Conservation (phyloP, 2,113 vertebrate genomes). For the Mugil cephalus region DNA sequence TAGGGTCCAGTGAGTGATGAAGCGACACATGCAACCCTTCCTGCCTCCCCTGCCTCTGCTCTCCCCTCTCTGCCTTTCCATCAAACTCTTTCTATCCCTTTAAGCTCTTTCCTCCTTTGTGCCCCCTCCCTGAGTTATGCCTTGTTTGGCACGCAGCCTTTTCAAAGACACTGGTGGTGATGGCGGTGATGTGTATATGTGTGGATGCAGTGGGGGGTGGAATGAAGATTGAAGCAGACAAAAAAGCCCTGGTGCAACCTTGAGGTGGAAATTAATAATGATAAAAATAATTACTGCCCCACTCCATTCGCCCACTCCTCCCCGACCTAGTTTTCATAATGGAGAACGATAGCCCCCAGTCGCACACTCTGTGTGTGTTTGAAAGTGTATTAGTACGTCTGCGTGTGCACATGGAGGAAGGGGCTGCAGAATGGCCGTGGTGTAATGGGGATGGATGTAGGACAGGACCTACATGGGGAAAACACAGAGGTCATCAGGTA, state of each 20-base stretch:
- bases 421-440: conserved; percentile 37
- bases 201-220: conserved; percentile 67
- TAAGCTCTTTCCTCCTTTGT: conserved; percentile 79
- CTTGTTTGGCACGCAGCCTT: conserved; percentile 77
- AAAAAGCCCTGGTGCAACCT: conserved; percentile 83
- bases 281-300: conserved; percentile 88
- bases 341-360: conserved; percentile 83
- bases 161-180: conserved; percentile 66
- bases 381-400: conserved; percentile 42
- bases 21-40: conserved; percentile 71
- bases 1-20: conserved; percentile 82
- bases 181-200: conserved; percentile 58
- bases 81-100: conserved; percentile 71
- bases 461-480: conserved; percentile 72
- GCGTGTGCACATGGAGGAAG: conserved; percentile 45
- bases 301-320: conserved; percentile 73
- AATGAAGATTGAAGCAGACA: conserved; percentile 83
- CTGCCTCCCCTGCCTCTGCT: conserved; percentile 49
- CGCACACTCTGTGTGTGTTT: conserved; percentile 54
- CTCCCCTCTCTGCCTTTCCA: conserved; percentile 45
- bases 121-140: conserved; percentile 68
- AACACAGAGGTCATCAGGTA: conserved; percentile 52
- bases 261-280: conserved; percentile 87
- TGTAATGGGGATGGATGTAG: conserved; percentile 69
- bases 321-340: conserved; percentile 86